phyloP scores from a whole-genome alignment of 1,140 invertebrate species.

The Drosophila pseudoobscura region DNA sequence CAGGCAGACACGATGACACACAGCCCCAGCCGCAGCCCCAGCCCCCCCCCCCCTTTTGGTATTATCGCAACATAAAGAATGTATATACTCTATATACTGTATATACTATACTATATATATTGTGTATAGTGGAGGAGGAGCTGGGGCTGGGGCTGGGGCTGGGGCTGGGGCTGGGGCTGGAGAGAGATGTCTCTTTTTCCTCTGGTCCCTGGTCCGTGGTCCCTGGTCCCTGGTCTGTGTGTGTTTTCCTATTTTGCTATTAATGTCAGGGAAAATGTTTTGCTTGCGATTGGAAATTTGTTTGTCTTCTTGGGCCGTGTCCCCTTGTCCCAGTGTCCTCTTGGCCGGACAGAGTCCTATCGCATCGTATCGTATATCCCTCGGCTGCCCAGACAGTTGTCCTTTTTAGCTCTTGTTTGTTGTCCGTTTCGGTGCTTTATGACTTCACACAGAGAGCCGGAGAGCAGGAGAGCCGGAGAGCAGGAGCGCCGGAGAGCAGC shows the following conservation, averaged over 20 bases:
- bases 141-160: too few relatives aligned
- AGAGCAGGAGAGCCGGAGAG: too few relatives aligned
- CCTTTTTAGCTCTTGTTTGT: background rate
- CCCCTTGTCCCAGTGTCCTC: conserved; percentile 15
- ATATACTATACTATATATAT: conserved; percentile 9
- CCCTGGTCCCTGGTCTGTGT: background rate
- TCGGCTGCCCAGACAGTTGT: conserved; percentile 10
- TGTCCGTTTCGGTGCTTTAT: conserved; percentile 51
- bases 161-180: too few relatives aligned
- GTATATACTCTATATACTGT: conserved; percentile 17
- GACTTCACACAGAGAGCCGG: conserved; percentile 52
- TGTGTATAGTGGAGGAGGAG: conserved; percentile 1
- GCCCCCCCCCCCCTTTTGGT: conserved; percentile 2
- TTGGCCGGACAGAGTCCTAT: conserved; percentile 43
- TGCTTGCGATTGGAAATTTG: conserved; percentile 77
- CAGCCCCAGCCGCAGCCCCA: background rate
- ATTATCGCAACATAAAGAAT: conserved; percentile 69
- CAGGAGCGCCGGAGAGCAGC: too few relatives aligned
- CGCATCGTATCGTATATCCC: conserved; percentile 33
- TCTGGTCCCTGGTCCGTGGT: background rate
- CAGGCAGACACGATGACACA: conserved; percentile 56
- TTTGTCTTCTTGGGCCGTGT: conserved; percentile 58
- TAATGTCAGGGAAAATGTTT: conserved; percentile 76
- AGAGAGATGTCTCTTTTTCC: background rate
- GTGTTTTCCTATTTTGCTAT: conserved; percentile 63